Base-by-base conservation (phyloP, 2,797 vertebrate species). In the Mus minutoides region DNA sequence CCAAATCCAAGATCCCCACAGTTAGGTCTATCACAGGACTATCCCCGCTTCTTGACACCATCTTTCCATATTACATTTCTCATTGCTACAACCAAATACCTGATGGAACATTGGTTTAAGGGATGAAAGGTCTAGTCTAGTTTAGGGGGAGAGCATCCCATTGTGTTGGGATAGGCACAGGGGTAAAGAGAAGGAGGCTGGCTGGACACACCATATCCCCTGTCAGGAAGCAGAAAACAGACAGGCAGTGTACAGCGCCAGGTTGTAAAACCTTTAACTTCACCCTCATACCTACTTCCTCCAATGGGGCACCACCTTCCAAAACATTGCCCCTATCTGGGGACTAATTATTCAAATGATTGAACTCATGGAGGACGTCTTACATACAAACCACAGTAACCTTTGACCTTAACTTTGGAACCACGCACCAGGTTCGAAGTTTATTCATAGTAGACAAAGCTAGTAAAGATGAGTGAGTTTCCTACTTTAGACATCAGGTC, bases 371-470 rank as follows among this genome's bases (percentile, higher is more conserved):
- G 13, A 10, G 34, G 22, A 26, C 49, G 19, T 54, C 37, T 71
- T 16, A 5, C 34, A 54, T 37, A 19, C 52, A 58, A 71, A 71
- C n/a, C 31, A 14, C 62, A 52, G 6, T 62, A 49, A n/a, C 43
- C 60, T 62, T 7, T 26, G 54, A n/a, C 43, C n/a, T n/a, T 43
- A 29, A 84, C 11, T 80, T 91, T 85, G 49, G 19, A 49, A 64
- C 91, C 88, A 91, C 49, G 88, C 95, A 96, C 91, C 75, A 71
- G 67, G 49, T 69, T 77, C 56, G 64, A 95, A 84, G 78, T 95
- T 94, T 96, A 94, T 88, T 92, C 85, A 91, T 92, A 97, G 92
- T 87, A 95, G 97, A 82, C 56, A 77, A 94, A 94, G 95, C 91
- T 31, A 90, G 89, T 78, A 78, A 79, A 96, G 93, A 97, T 96